Percentiles rank a stretch among this genome's conserved stretches.
These are phyloP conservation scores for Hafferia zeledoni DNA, from an alignment of 2,797 vertebrate species.

Conservation along the genomic window DNA sequence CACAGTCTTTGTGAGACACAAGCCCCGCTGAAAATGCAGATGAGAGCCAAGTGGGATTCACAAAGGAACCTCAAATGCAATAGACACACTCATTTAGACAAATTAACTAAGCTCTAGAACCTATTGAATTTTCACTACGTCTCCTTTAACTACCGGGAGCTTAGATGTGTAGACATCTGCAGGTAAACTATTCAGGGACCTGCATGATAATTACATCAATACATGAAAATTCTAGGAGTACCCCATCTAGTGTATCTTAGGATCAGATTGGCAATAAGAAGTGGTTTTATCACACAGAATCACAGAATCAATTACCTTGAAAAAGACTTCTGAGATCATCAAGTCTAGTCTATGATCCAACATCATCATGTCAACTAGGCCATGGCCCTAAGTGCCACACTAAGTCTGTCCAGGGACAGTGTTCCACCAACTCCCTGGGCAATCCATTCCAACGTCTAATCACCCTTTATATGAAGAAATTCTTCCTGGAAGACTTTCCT, in stretches of 20 bases:
- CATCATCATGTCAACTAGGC: background rate
- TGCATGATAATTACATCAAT: background rate
- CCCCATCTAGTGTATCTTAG: background rate
- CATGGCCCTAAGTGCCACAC: background rate
- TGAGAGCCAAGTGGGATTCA: background rate
- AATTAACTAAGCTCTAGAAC: background rate
- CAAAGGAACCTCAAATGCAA: background rate
- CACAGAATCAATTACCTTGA: background rate
- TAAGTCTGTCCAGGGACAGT: background rate
- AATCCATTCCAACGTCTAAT: background rate
- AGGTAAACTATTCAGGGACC: background rate
- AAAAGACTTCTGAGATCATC: background rate
- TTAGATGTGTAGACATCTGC: background rate
- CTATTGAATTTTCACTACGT: background rate
- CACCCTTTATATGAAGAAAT: background rate
- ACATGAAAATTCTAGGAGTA: background rate
- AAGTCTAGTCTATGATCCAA: fast-evolving
- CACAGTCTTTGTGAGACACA: fast-evolving
- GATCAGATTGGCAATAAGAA: background rate
- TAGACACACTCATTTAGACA: background rate
- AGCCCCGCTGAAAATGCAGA: background rate
- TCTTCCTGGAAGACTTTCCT: background rate
- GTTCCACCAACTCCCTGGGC: background rate
- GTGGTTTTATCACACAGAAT: background rate
- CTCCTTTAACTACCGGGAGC: background rate